These are phyloP conservation scores for Choristoneura rosaceana DNA, from an alignment of 2,888 invertebrate species.

Conservation along the genomic window DNA sequence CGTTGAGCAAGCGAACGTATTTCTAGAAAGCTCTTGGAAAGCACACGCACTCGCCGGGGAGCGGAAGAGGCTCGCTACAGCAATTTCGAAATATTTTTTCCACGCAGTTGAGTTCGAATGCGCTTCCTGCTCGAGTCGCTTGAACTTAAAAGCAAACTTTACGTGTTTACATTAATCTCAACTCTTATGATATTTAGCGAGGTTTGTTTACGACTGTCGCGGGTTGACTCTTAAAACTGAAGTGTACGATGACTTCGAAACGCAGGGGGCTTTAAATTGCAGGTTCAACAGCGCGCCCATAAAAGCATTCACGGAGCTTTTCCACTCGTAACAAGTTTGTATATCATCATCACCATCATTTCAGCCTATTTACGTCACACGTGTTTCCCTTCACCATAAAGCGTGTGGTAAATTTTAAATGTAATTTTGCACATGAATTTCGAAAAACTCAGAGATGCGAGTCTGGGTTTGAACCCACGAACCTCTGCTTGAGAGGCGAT, in stretches of 20 bases:
- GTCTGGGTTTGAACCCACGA: too few relatives aligned
- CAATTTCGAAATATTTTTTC: slow-evolving; percentile 82
- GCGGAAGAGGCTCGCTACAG: slow-evolving; percentile 59
- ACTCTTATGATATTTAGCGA: slow-evolving; percentile 77
- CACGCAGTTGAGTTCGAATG: slow-evolving; percentile 83
- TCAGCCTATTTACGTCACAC: too few relatives aligned
- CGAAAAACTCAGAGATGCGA: too few relatives aligned
- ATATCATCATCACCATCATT: too few relatives aligned
- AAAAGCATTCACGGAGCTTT: slow-evolving; percentile 12
- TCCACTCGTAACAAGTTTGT: not conserved
- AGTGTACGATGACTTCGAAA: slow-evolving; percentile 35
- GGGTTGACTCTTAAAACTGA: slow-evolving; percentile 25
- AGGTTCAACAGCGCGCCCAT: slow-evolving; percentile 13
- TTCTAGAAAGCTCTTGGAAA: slow-evolving; percentile 55
- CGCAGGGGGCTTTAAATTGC: slow-evolving; percentile 31
- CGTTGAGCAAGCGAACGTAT: slow-evolving; percentile 65
- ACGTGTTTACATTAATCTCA: slow-evolving; percentile 82
- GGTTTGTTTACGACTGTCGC: slow-evolving; percentile 45
- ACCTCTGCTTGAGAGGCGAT: too few relatives aligned
- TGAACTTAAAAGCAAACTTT: slow-evolving; percentile 82
- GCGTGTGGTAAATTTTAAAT: too few relatives aligned
- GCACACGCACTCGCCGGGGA: slow-evolving; percentile 45
- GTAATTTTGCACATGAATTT: too few relatives aligned
- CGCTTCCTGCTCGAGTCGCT: slow-evolving; percentile 78
- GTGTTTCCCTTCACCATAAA: too few relatives aligned